phyloP scores from a whole-genome alignment of 1,140 invertebrate genomes.

The Zelostemma sp. region DNA sequence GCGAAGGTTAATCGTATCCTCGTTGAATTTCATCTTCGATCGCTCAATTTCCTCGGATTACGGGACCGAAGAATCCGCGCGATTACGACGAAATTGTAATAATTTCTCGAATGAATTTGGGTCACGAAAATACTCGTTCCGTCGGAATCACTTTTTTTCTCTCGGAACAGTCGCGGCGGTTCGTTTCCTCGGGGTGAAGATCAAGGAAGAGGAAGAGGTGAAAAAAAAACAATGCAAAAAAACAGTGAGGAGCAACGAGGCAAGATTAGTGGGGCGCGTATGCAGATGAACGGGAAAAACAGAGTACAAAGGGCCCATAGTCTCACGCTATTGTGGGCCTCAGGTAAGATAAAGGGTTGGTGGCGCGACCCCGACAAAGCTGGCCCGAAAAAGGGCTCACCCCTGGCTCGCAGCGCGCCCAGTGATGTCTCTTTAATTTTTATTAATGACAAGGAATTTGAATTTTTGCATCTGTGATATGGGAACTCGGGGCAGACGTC shows the following conservation, averaged over 20 bases:
- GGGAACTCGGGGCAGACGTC: conserved; percentile 55
- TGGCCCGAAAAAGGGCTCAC: conserved; percentile 49
- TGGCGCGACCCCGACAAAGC: conserved; percentile 31
- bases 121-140: conserved; percentile 33
- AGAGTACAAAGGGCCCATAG: conserved; percentile 67
- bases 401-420: conserved; percentile 40
- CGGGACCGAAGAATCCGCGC: background rate
- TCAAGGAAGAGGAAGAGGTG: conserved; percentile 25
- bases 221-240: conserved; percentile 19
- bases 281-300: conserved; percentile 64
- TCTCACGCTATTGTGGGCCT: conserved; percentile 68
- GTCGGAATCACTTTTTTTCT: conserved; percentile 28
- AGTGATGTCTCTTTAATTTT: conserved; percentile 71
- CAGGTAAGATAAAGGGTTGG: conserved; percentile 69
- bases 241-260: conserved; percentile 4
- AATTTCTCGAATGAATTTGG: conserved; percentile 11
- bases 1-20: conserved; percentile 38
- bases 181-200: conserved; percentile 40
- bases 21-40: conserved; percentile 30
- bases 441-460: conserved; percentile 70
- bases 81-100: conserved; percentile 6
- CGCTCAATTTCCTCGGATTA: conserved; percentile 17
- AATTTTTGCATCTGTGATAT: conserved; percentile 71
- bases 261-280: conserved; percentile 38
- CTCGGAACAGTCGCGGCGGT: conserved; percentile 15